Evolutionary conservation across 2,797 vertebrate genomes (phyloP), one percentile per base, ranked within the genome.

Genomic region (Neomorphus geoffroyi): DNA sequence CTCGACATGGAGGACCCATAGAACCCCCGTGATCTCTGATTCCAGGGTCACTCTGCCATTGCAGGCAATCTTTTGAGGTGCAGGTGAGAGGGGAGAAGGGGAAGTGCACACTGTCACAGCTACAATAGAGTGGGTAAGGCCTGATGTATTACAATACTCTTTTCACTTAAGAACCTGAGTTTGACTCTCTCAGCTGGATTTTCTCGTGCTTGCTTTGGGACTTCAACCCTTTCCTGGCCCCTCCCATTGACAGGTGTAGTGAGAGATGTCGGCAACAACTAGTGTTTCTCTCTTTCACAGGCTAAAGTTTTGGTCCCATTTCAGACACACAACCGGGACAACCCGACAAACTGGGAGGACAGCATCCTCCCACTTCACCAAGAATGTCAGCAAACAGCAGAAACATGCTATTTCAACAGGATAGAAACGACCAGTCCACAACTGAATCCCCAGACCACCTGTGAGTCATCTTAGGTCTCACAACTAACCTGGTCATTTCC

Each of bases 161-260:
- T 75, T 78, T 70, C 62, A 51, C 57, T 82, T 84, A 87, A 84
- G 86, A 95, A 95, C 86, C 94, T 95, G 94, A 97, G 96, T 82
- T 90, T 91, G 84, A 93, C n/a, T 80, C 78, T 86, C 88, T 93
- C 85, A 92, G 51, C 77, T 61, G 57, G 70, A 86, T 91, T 86
- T 94, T 93, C 81, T 86, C 61, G 3, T 35, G 90, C 66, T 93
- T 84, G 57, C 74, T 89, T 70, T 80, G 64, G 79, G 81, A 89
- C 51, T 89, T 39, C 89, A 91, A 72, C 54, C 66, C 64, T 50
- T 86, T 90, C 45, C 45, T 4, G 11, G 64, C 23, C 43, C 28
- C 50, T 91, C 72, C 60, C 32, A 69, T 41, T 2, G 6, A 85
- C 37, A 75, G 67, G 86, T 3, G 5, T 30, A 94, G 86, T 48